Evolutionary conservation across 2,888 invertebrate genomes (phyloP), one percentile per base, ranked within the genome.

Genomic region (Pardosa pseudoannulata): DNA sequence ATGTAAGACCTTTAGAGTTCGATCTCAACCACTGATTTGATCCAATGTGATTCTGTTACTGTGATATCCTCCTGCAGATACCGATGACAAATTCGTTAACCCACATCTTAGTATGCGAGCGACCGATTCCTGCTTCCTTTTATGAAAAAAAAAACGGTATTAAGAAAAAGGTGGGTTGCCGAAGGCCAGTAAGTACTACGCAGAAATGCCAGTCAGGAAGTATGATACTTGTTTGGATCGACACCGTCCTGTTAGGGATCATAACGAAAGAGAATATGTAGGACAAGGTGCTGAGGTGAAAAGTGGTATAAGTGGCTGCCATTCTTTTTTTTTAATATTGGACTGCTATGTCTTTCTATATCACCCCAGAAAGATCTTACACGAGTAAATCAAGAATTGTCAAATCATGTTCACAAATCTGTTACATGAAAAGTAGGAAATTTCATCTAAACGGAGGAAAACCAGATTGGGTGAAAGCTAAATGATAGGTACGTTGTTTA

Each of bases 1-100:
- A 56, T 23, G 3, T 56, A 56, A 56, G 1, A 6, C 23, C 1
- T 56, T 19, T 1, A 3, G 5, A 56, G 0, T 56, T 2, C n/a
- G 56, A 56, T 56, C 5, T 23, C 16, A 19, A n/a, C n/a, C 7
- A 6, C 56, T 3, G 56, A 23, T 23, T 23, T 23, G 3, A 5
- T 23, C 56, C 56, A 23, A 36, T n/a, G n/a, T 56, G 23, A 16
- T 56, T 56, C 23, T 56, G 23, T 23, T 5, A 56, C 56, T 56
- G 23, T 23, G 19, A n/a, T 41, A 81, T 81, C 74, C 74, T 36
- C 39, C n/a, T n/a, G n/a, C n/a, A n/a, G n/a, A n/a, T 67, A 74
- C 73, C 32, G 65, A 46, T 62, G 81, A 81, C 75, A 76, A 68
- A 73, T 85, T 85, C 83, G 78, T 85, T 85, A 85, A 85, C 83